phyloP scores from a whole-genome alignment of 2,888 invertebrate genomes.

The Xylocampa areola region DNA sequence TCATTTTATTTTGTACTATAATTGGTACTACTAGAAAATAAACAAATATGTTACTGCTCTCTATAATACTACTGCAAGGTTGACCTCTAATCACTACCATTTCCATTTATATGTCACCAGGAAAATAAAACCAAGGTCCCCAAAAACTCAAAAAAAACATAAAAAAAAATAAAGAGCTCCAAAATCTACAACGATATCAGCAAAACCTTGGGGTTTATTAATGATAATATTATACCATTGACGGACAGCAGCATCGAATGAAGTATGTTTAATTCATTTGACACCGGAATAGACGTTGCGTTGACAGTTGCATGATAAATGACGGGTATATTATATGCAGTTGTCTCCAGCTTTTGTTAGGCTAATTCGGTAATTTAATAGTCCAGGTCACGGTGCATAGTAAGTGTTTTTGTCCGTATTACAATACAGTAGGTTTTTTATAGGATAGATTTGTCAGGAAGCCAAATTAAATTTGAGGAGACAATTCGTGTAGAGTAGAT shows the following conservation, averaged over 20 bases:
- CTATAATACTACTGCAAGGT: too few relatives aligned
- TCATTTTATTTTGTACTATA: too few relatives aligned
- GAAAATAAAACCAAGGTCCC: slow-evolving; percentile 46
- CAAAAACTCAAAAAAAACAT: slow-evolving; percentile 25
- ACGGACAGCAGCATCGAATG: slow-evolving; percentile 61
- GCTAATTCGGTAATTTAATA: slow-evolving; percentile 80
- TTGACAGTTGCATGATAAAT: slow-evolving; percentile 71
- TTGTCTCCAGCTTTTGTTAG: slow-evolving; percentile 76
- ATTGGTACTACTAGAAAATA: too few relatives aligned
- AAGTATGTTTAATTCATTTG: slow-evolving; percentile 77
- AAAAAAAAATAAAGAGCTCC: too few relatives aligned
- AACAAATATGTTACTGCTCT: too few relatives aligned
- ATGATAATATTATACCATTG: slow-evolving; percentile 79
- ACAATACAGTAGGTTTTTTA: too few relatives aligned
- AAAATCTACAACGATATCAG: slow-evolving; percentile 30
- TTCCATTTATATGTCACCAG: slow-evolving; percentile 54
- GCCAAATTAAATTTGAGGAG: too few relatives aligned
- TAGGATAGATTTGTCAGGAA: too few relatives aligned
- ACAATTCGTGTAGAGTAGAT: too few relatives aligned
- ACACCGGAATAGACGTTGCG: slow-evolving; percentile 72
- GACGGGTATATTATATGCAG: slow-evolving; percentile 74
- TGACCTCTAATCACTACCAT: too few relatives aligned
- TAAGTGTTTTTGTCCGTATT: slow-evolving; percentile 52
- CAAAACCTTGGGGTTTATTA: slow-evolving; percentile 73
- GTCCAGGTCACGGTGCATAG: slow-evolving; percentile 76